Evolutionary conservation across 1,140 invertebrate genomes (phyloP).

Genomic region (Eciton burchellii): DNA sequence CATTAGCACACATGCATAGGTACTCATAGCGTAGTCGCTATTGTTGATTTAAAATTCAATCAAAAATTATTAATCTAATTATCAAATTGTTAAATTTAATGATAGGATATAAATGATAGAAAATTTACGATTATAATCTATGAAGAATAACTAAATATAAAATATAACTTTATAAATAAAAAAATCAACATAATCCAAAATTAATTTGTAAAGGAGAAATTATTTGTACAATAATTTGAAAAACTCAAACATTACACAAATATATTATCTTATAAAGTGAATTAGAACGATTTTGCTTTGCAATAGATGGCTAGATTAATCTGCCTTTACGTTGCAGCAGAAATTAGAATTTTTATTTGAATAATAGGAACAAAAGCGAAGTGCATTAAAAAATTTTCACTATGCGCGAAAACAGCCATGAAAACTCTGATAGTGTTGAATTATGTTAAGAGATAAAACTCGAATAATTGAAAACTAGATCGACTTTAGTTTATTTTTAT

Average conservation of each 20-base stretch:
- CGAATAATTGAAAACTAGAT: neutral
- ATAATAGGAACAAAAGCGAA: neutral
- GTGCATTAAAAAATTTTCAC: conserved; percentile 24
- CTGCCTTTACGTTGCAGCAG: neutral
- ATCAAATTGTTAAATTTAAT: too few relatives aligned
- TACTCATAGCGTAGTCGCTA: neutral
- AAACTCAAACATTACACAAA: neutral
- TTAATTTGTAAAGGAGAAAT: neutral
- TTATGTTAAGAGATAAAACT: conserved; percentile 35
- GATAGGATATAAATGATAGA: neutral
- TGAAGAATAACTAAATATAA: neutral
- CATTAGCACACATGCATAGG: neutral
- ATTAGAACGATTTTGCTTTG: neutral
- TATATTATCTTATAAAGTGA: too few relatives aligned
- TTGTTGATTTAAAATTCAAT: neutral
- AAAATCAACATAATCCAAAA: neutral
- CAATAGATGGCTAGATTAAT: neutral
- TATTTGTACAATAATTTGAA: neutral
- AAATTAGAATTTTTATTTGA: conserved; percentile 20
- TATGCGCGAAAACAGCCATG: neutral
- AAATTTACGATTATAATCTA: neutral
- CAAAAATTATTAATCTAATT: neutral
- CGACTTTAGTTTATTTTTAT: neutral
- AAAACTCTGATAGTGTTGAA: conserved; percentile 16
- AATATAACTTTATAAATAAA: neutral